Conservation (phyloP, 2,888 invertebrate genomes). For the Lycocerus yunnanus region DNA sequence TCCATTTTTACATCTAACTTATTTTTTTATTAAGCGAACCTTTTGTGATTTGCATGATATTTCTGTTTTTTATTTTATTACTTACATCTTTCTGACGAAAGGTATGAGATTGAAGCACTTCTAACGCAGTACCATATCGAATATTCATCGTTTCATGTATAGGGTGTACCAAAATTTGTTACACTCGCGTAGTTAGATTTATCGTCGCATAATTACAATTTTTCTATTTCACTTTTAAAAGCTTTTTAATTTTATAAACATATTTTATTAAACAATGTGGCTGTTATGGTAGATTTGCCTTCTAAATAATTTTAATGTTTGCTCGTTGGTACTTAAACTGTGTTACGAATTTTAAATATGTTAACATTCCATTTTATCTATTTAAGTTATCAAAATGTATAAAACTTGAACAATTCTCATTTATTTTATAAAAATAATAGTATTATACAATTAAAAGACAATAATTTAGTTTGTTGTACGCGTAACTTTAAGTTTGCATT, state of each 20-base stretch:
- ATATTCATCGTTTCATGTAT: neutral
- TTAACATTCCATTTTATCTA: conserved; percentile 15
- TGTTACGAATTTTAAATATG: conserved; percentile 16
- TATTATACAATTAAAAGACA: conserved; percentile 21
- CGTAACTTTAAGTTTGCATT: neutral
- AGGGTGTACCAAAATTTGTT: neutral
- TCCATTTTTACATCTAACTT: neutral
- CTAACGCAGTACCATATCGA: neutral
- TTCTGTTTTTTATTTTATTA: neutral
- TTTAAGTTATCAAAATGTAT: conserved; percentile 10
- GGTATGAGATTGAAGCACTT: neutral
- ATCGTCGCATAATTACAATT: neutral
- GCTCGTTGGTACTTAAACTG: conserved; percentile 12
- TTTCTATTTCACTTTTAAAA: neutral
- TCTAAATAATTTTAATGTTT: neutral
- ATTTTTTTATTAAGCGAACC: neutral
- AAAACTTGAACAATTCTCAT: conserved; percentile 18
- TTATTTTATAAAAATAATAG: neutral
- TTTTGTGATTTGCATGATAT: neutral
- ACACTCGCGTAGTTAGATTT: neutral
- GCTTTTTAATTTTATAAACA: neutral
- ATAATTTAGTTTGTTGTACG: conserved; percentile 21
- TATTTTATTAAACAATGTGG: neutral
- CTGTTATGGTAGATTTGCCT: neutral
- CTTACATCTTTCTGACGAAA: neutral